Percentiles rank a stretch among this genome's conserved stretches.
These are phyloP conservation scores for Diachasmimorpha longicaudata DNA, from an alignment of 1,140 invertebrate genomes.

Conservation along the genomic window DNA sequence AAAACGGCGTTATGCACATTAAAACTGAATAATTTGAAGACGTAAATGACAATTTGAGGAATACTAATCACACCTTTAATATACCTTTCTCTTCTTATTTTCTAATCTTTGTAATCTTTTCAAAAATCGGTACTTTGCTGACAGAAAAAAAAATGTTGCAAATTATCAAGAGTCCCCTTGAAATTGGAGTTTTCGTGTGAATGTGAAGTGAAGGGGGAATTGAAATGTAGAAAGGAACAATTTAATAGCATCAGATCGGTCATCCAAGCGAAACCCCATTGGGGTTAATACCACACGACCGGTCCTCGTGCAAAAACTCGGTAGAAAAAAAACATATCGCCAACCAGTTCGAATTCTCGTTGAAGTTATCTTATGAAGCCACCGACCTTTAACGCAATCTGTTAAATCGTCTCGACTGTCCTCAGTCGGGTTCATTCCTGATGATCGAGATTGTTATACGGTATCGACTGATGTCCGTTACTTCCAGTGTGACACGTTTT, in stretches of 20 bases:
- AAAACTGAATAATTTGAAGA: neutral
- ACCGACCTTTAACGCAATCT: constrained; percentile 38
- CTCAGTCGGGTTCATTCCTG: neutral
- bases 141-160: neutral
- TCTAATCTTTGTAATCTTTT: no score
- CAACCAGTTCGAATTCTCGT: constrained; percentile 44
- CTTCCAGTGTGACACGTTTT: neutral
- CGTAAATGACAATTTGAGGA: no score
- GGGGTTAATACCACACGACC: constrained; percentile 33
- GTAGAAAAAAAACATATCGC: constrained; percentile 38
- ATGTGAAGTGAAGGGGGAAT: neutral
- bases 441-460: neutral
- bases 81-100: no score
- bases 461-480: neutral
- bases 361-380: constrained; percentile 33
- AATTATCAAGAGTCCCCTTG: no score
- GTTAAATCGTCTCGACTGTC: neutral
- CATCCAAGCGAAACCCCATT: constrained; percentile 24
- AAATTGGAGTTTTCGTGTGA: neutral
- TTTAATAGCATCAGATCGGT: neutral
- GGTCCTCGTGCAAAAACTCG: constrained; percentile 11
- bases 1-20: neutral
- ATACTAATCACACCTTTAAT: neutral
- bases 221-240: neutral
- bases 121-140: no score